Evolutionary conservation across 2,797 vertebrate species (phyloP).

Genomic region (Lithobates pipiens): DNA sequence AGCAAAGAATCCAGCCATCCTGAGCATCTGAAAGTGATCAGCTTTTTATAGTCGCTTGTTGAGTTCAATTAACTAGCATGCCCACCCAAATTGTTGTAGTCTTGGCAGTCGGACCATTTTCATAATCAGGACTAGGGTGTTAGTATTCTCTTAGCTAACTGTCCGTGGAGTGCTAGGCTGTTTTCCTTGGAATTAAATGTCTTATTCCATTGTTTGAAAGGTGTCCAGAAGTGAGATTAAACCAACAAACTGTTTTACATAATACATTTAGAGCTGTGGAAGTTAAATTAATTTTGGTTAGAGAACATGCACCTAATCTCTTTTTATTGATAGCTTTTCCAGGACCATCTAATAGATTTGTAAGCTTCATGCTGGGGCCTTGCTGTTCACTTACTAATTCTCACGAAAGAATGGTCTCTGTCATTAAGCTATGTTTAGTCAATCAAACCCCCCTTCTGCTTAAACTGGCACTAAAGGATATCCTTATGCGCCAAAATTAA

Average conservation of each 20-base stretch:
- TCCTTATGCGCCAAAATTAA: too few relatives aligned
- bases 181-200: conserved; percentile 52
- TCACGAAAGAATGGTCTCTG: not conserved
- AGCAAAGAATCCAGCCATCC: not conserved
- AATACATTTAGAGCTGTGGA: conserved; percentile 36
- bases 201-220: conserved; percentile 48
- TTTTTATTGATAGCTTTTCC: conserved; percentile 45
- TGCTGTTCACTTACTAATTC: conserved; percentile 16
- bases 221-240: conserved; percentile 49
- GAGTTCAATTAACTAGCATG: conserved; percentile 50
- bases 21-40: conserved; percentile 60
- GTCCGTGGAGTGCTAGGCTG: conserved; percentile 53
- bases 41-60: conserved; percentile 54
- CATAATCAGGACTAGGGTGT: conserved; percentile 40
- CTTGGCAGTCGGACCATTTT: conserved; percentile 49
- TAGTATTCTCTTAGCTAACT: conserved; percentile 58
- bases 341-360: conserved; percentile 12
- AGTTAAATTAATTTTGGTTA: conserved; percentile 52
- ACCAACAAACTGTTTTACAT: conserved; percentile 52
- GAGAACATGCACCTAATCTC: conserved; percentile 26
- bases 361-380: conserved; percentile 8
- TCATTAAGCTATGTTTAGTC: not conserved
- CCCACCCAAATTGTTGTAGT: conserved; percentile 58
- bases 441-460: not conserved
- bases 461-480: too few relatives aligned